Percentiles rank a stretch among this genome's conserved stretches.
Conservation (phyloP, 1,140 invertebrate genomes). For the Rhyzopertha dominica region DNA sequence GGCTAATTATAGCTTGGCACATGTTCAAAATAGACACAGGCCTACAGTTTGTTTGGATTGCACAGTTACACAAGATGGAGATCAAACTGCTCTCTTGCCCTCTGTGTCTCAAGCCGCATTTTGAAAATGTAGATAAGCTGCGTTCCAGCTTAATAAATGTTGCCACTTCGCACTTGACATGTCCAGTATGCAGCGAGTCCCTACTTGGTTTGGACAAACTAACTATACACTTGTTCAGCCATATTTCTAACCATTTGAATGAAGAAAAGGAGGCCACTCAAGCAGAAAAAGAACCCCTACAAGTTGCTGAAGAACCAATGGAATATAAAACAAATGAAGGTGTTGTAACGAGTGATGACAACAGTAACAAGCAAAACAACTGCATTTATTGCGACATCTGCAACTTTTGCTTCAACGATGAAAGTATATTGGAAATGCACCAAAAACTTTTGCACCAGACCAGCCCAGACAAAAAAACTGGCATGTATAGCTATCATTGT, state of each 20-base stretch:
- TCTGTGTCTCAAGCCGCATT: constrained; percentile 66
- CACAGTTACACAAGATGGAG: too few species aligned
- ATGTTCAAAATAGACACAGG: too few species aligned
- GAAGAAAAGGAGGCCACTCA: constrained; percentile 1
- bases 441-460: constrained; percentile 67
- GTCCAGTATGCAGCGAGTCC: constrained; percentile 71
- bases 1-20: too few species aligned
- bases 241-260: constrained; percentile 44
- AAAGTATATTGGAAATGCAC: constrained; percentile 65
- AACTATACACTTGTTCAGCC: constrained; percentile 77
- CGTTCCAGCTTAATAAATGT: constrained; percentile 67
- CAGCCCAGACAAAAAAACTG: constrained; percentile 50
- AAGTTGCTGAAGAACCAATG: constrained; percentile 4
- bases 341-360: constrained; percentile 12
- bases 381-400: constrained; percentile 61
- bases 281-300: constrained; percentile 8
- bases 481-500: constrained; percentile 59
- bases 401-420: constrained; percentile 63
- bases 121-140: constrained; percentile 62
- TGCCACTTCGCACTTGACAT: constrained; percentile 64
- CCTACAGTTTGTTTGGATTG: too few species aligned
- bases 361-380: constrained; percentile 40
- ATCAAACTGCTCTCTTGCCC: constrained; percentile 66
- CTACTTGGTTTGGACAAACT: constrained; percentile 73
- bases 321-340: constrained; percentile 3